These are phyloP conservation scores for Diplodus sargus DNA, from an alignment of 2,797 vertebrate species.

Conservation along the genomic window DNA sequence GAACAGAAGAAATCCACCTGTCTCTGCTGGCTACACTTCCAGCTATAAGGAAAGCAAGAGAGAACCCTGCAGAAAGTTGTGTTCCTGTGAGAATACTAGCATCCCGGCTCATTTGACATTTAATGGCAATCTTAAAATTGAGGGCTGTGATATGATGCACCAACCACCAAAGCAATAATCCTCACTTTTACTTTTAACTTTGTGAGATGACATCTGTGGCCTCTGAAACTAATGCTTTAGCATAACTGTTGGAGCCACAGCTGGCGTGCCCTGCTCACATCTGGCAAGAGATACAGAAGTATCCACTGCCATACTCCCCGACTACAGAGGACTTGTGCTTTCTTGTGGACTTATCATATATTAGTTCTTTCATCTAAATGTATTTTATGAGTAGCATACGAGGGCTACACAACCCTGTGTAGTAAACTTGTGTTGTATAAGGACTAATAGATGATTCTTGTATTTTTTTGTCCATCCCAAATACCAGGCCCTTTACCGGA, in stretches of 20 bases:
- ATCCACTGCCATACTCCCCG: too few relatives aligned
- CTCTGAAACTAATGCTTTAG: constrained; percentile 7
- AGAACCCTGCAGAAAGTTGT: constrained; percentile 15
- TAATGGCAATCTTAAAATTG: constrained; percentile 18
- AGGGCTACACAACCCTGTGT: too few relatives aligned
- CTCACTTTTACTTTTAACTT: constrained; percentile 19
- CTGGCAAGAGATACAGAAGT: too few relatives aligned
- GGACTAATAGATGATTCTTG: too few relatives aligned
- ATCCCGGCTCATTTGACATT: constrained; percentile 20
- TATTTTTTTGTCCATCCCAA: too few relatives aligned
- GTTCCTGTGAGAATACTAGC: constrained; percentile 16
- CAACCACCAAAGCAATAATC: background rate
- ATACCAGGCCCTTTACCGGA: too few relatives aligned
- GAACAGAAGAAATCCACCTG: constrained; percentile 48
- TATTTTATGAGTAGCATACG: too few relatives aligned
- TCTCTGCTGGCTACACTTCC: constrained; percentile 37
- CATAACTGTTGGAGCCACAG: background rate
- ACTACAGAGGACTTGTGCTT: too few relatives aligned
- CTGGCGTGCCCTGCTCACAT: too few relatives aligned
- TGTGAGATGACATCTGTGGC: constrained; percentile 5
- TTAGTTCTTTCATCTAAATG: too few relatives aligned
- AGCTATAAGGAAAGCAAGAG: constrained; percentile 41
- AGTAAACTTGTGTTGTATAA: too few relatives aligned
- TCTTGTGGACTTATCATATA: too few relatives aligned
- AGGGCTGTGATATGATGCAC: constrained; percentile 18